Evolutionary conservation across 2,797 vertebrate genomes (phyloP), one percentile per base, ranked within the genome.

Genomic region (Chelonia mydas): DNA sequence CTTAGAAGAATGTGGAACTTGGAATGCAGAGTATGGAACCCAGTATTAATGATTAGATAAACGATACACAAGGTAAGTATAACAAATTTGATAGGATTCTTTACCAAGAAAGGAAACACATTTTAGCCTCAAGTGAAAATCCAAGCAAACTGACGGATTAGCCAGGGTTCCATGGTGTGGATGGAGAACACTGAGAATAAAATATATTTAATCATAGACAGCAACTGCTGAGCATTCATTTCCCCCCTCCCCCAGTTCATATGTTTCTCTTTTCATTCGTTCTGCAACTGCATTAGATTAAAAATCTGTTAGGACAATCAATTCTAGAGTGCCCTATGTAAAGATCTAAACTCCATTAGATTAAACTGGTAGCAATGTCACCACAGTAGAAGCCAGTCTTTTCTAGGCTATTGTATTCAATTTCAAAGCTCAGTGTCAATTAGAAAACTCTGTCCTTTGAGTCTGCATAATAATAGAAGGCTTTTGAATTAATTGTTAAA

Each of bases 401-500:
- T 41, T 37, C 65, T 21, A 72, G 10, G n/a, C n/a, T 72, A 23
- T 23, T 37, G 19, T 72, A 72, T 47, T 47, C 11, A 27, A 76
- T 76, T 76, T 76, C 74, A 47, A 76, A 47, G 47, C 27, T 41
- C 12, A 45, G 74, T 28, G 12, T 76, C 11, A 76, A 45, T 76
- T 45, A 76, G 37, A 76, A 47, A 72, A 41, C 65, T 72, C 9
- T 68, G 16, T 37, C 33, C 33, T 65, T 72, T 11, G 19, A 72
- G 3, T 37, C 65, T 37, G n/a, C 16, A 68, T 21, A 68, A 68
- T 17, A 68, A 37, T n/a, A 68, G 37, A 68, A 10, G 9, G 65
- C 65, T 68, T 68, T 37, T 37, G 17, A 68, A 72, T 72, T 84
- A 94, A 68, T 53, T 87, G 61, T 84, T 96, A 96, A 68, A 97